A percentile compares a stretch with the other conserved stretches of the same genome.
Conservation (phyloP, 2,888 invertebrate genomes). For the Tetramorium bicarinatum region DNA sequence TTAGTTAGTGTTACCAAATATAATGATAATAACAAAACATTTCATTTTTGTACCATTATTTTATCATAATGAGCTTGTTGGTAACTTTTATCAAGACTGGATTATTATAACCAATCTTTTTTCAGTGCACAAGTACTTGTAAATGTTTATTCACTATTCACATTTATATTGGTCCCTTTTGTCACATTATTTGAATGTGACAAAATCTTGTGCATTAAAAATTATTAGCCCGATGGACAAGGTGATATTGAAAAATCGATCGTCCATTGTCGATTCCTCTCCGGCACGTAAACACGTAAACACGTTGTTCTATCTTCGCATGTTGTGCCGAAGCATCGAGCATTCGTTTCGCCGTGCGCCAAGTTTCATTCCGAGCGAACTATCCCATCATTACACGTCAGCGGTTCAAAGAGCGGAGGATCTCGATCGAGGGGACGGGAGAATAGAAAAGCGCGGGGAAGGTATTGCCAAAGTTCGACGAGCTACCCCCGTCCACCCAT, state of each 20-base stretch:
- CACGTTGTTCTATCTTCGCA: constrained; percentile 8
- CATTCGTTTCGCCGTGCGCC: constrained; percentile 33
- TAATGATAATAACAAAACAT: too few relatives aligned
- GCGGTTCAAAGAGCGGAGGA: constrained; percentile 44
- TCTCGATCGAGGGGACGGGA: constrained; percentile 36
- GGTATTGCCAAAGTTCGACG: constrained; percentile 68
- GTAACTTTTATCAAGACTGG: too few relatives aligned
- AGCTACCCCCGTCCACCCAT: constrained; percentile 51
- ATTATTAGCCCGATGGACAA: background rate
- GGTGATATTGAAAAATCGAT: background rate
- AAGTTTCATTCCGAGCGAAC: constrained; percentile 43
- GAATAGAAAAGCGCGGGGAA: constrained; percentile 56
- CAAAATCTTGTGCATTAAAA: background rate
- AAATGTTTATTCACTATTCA: background rate
- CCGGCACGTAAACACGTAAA: background rate
- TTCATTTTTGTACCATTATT: too few relatives aligned
- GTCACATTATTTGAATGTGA: too few relatives aligned
- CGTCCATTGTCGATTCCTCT: background rate
- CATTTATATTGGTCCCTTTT: background rate
- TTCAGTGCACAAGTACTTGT: background rate
- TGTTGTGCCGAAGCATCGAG: background rate
- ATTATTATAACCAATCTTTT: too few relatives aligned
- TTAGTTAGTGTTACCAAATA: too few relatives aligned
- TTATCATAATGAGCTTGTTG: too few relatives aligned
- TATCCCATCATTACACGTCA: constrained; percentile 56